Conservation (phyloP, 2,113 vertebrate species). For the Thryonomys swinderianus region DNA sequence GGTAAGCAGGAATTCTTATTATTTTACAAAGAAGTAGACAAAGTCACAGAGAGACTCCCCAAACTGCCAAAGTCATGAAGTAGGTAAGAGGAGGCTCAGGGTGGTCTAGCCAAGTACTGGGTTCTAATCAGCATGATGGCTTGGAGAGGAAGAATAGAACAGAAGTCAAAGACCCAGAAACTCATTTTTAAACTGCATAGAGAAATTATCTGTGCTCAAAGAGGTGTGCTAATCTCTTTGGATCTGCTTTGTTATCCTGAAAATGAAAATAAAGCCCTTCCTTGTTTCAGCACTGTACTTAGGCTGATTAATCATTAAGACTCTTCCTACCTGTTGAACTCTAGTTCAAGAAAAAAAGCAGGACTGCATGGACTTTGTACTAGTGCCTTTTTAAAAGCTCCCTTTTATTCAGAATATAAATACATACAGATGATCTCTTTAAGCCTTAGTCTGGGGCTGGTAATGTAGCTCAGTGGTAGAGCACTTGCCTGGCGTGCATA, state of each 20-base stretch:
- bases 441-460: not conserved
- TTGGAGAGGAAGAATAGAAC: not conserved
- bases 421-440: not conserved
- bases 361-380: not conserved
- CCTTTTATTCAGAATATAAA: not conserved
- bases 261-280: constrained; percentile 24
- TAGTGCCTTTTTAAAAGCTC: not conserved
- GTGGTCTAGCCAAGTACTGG: not conserved
- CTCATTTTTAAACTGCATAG: not conserved
- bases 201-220: not conserved
- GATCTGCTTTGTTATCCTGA: not conserved
- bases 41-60: not conserved
- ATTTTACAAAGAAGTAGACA: constrained; percentile 17
- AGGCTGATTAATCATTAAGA: constrained; percentile 64
- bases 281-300: not conserved
- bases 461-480: not conserved
- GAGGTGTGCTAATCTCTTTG: not conserved
- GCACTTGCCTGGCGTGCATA: not conserved
- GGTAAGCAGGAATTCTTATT: not conserved
- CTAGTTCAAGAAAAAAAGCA: not conserved
- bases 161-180: not conserved
- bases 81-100: not conserved
- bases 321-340: constrained; percentile 33
- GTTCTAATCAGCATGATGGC: not conserved
- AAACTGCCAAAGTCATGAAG: not conserved